A percentile compares a stretch with the other conserved stretches of the same genome.
These are phyloP conservation scores for Prunella strophiata DNA, from an alignment of 2,797 vertebrate genomes.

Conservation along the genomic window DNA sequence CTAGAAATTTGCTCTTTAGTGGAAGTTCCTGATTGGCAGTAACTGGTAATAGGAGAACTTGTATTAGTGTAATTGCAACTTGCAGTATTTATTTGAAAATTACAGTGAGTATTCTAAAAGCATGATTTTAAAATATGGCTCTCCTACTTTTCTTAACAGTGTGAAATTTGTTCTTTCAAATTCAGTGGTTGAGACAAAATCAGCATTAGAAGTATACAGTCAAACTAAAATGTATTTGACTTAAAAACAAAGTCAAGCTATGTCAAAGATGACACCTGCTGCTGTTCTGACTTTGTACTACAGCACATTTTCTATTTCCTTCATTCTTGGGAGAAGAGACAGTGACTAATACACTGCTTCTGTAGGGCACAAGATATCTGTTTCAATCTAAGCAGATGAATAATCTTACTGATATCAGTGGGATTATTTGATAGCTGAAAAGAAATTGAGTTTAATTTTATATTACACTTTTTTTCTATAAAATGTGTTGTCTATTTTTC, in stretches of 20 bases:
- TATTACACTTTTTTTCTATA: not conserved
- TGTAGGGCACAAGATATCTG: not conserved
- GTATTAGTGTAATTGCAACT: not conserved
- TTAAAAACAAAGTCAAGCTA: not conserved
- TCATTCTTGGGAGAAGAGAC: not conserved
- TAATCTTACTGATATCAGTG: not conserved
- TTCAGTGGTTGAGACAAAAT: not conserved
- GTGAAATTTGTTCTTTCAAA: not conserved
- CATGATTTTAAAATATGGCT: not conserved
- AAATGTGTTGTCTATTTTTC: not conserved
- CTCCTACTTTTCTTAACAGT: not conserved
- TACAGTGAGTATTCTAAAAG: not conserved
- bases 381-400: not conserved
- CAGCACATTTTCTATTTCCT: not conserved
- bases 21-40: not conserved
- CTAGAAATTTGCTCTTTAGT: not conserved
- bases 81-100: conserved; percentile 7
- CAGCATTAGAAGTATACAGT: not conserved
- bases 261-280: not conserved
- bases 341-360: not conserved
- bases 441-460: not conserved
- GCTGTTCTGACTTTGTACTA: not conserved
- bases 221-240: not conserved
- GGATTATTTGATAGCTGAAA: not conserved
- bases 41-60: not conserved